A percentile compares a stretch with the other conserved stretches of the same genome.
These are phyloP conservation scores for Seira ritae DNA, from an alignment of 2,888 invertebrate species.

Conservation along the genomic window DNA sequence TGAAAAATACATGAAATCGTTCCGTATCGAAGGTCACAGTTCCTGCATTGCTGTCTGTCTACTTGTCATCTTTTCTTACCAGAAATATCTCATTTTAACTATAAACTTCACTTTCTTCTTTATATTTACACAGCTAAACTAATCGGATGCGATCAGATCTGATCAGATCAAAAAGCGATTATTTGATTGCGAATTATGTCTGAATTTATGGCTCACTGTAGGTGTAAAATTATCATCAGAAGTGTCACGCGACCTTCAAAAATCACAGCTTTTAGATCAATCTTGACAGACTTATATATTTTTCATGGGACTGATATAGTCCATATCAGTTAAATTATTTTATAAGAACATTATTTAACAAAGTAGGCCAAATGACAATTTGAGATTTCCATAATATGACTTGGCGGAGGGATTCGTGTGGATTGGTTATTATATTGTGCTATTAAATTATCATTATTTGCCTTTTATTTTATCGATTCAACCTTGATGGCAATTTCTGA, in stretches of 20 bases:
- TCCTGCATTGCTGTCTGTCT: no score
- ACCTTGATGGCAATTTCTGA: background rate
- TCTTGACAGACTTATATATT: background rate
- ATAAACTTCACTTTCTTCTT: background rate
- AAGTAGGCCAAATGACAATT: background rate
- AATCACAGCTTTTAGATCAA: background rate
- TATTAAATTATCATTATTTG: no score
- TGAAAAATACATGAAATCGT: background rate
- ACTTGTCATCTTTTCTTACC: background rate
- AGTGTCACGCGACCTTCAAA: background rate
- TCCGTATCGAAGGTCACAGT: background rate
- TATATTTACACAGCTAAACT: background rate
- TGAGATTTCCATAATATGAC: background rate
- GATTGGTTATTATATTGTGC: no score
- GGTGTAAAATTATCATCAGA: background rate
- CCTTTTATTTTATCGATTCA: background rate
- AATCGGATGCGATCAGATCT: no score
- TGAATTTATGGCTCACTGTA: background rate
- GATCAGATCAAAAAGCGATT: background rate
- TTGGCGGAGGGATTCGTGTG: no score
- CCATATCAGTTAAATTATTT: background rate
- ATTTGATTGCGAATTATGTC: background rate
- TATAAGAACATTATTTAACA: no score
- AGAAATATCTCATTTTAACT: background rate
- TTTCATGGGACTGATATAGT: background rate